A percentile compares a stretch with the other conserved stretches of the same genome.
phyloP scores from a whole-genome alignment of 1,140 invertebrate genomes.

The Aphis gossypii region DNA sequence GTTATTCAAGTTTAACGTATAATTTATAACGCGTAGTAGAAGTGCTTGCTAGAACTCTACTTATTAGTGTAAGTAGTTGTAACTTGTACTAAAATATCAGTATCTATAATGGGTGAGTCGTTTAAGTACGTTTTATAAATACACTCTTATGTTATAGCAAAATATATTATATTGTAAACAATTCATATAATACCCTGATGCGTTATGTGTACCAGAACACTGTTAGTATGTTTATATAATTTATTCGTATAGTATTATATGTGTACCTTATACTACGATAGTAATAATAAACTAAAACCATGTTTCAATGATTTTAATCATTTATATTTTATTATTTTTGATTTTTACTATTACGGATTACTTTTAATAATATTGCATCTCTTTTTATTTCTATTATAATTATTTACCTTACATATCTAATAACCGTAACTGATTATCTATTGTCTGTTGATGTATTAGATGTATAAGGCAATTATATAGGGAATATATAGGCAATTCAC shows the following conservation, averaged over 20 bases:
- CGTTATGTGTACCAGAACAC: not conserved
- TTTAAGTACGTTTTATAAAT: not conserved
- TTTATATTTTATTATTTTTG: not conserved
- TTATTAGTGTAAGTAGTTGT: not conserved
- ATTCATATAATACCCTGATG: not conserved
- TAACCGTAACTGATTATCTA: not conserved
- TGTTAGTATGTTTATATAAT: not conserved
- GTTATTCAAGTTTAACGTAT: not conserved
- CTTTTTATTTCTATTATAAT: not conserved
- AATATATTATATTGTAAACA: not conserved
- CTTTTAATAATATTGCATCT: not conserved
- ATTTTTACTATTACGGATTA: not conserved
- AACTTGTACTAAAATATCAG: not conserved
- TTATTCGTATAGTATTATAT: not conserved
- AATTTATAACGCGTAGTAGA: not conserved
- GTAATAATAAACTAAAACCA: not conserved
- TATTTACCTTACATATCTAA: not conserved
- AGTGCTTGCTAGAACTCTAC: not conserved
- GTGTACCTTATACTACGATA: not conserved
- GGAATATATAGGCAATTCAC: not conserved
- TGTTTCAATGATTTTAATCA: not conserved
- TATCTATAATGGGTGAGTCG: not conserved
- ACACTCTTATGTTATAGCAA: not conserved
- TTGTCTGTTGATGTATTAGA: not conserved
- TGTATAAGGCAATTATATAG: too few relatives aligned